Evolutionary conservation across 1,140 invertebrate species (phyloP).

Genomic region (Bathynomus jamesi): DNA sequence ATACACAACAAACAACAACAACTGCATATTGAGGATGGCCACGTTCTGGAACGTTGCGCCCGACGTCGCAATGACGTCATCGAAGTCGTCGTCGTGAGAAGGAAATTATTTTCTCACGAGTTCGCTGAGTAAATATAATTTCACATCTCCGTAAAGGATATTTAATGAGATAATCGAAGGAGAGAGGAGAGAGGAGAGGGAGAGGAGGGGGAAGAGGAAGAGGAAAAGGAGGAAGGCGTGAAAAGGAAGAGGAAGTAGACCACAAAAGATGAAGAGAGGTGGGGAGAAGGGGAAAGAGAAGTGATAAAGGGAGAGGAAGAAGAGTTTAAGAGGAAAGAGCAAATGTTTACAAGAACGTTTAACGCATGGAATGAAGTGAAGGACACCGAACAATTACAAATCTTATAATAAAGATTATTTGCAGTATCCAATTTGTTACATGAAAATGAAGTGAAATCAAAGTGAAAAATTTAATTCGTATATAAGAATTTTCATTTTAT

Average conservation of each 20-base stretch:
- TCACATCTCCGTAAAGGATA: neutral
- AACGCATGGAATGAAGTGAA: too few species aligned
- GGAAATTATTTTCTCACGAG: neutral
- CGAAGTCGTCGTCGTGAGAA: neutral
- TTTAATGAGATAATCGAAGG: neutral
- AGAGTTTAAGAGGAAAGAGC: too few species aligned
- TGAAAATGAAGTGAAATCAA: too few species aligned
- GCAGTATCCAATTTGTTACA: too few species aligned
- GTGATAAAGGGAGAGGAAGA: neutral
- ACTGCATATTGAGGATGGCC: neutral
- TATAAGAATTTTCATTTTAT: too few species aligned
- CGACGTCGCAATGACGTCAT: neutral
- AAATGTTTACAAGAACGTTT: too few species aligned
- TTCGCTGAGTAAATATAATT: neutral
- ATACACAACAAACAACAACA: too few species aligned
- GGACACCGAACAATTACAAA: too few species aligned
- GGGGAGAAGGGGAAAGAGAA: neutral
- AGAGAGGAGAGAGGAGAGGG: neutral
- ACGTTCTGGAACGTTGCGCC: neutral
- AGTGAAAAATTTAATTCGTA: too few species aligned
- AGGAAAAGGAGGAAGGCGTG: neutral
- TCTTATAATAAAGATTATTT: too few species aligned
- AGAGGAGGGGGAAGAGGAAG: neutral
- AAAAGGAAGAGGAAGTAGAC: neutral
- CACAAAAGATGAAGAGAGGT: neutral